Conservation (phyloP, 2,113 vertebrate species). For the Solea senegalensis region DNA sequence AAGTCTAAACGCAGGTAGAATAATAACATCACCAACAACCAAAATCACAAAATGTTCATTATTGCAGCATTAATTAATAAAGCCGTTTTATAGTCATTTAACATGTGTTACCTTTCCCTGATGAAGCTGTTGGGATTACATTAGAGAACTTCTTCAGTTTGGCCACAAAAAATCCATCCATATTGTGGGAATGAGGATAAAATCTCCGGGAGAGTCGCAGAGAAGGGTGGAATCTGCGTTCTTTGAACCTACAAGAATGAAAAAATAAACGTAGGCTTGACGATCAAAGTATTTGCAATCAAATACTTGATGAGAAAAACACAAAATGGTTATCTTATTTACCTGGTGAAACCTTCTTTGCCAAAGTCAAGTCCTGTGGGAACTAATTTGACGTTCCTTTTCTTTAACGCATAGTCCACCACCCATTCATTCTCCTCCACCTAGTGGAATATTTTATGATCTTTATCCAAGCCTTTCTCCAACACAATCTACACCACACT, state of each 20-base stretch:
- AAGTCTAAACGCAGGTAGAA: too few relatives aligned
- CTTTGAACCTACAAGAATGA: slow-evolving; percentile 83
- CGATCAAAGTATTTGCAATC: neutral
- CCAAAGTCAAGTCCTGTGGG: slow-evolving; percentile 94
- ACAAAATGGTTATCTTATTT: slow-evolving; percentile 6
- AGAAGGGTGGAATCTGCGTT: slow-evolving; percentile 91
- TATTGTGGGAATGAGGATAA: slow-evolving; percentile 96
- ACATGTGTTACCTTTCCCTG: slow-evolving; percentile 68
- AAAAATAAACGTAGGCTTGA: neutral
- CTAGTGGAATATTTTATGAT: slow-evolving; percentile 70
- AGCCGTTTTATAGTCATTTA: fast-evolving
- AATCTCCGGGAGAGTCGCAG: slow-evolving; percentile 88
- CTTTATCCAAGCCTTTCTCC: neutral
- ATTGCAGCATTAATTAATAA: neutral
- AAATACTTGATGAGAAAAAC: neutral
- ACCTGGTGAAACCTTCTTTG: slow-evolving; percentile 96
- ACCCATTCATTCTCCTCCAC: slow-evolving; percentile 99
- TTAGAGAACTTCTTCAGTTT: slow-evolving; percentile 97
- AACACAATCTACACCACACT: neutral
- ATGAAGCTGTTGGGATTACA: slow-evolving; percentile 79
- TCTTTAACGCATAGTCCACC: slow-evolving; percentile 96
- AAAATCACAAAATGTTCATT: too few relatives aligned
- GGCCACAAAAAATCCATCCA: slow-evolving; percentile 98
- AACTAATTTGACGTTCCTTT: slow-evolving; percentile 95
- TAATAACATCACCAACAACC: too few relatives aligned